These are phyloP conservation scores for Ganaspis sp. DNA, from an alignment of 1,140 invertebrate species.

Conservation along the genomic window DNA sequence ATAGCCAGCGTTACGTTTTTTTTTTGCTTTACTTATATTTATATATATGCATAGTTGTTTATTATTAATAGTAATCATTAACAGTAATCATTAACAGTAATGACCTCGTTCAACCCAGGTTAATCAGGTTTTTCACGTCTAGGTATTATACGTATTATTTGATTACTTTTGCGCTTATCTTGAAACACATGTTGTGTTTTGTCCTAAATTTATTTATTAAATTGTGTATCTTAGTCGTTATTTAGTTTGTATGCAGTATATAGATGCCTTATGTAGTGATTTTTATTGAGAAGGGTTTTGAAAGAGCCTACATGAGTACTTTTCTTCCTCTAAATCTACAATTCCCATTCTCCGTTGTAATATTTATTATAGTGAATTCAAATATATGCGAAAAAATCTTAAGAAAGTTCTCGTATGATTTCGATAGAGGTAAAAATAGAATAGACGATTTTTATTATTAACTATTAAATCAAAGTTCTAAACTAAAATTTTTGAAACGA, in stretches of 20 bases:
- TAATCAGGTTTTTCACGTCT: constrained; percentile 41
- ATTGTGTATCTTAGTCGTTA: constrained; percentile 32
- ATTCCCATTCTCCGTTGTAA: too few relatives aligned
- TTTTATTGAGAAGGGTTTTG: constrained; percentile 33
- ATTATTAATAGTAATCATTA: neutral
- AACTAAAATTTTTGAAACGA: neutral
- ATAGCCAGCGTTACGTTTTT: constrained; percentile 4
- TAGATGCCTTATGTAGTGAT: constrained; percentile 31
- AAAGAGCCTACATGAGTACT: constrained; percentile 17
- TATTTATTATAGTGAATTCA: neutral
- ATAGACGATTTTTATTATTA: neutral
- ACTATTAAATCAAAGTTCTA: neutral
- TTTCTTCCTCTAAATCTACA: neutral
- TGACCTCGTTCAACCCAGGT: constrained; percentile 35
- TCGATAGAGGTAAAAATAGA: neutral
- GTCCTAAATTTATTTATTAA: constrained; percentile 41
- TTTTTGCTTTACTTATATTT: neutral
- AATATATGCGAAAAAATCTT: neutral
- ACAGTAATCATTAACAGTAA: constrained; percentile 31
- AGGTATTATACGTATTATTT: constrained; percentile 51
- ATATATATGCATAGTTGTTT: neutral
- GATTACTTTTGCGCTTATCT: constrained; percentile 54
- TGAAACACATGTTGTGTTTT: constrained; percentile 40
- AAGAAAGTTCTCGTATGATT: neutral
- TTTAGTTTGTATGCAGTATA: constrained; percentile 34